Percentiles rank a stretch among this genome's conserved stretches.
These are phyloP conservation scores for Toxotes lorentzi DNA, from an alignment of 2,797 vertebrate species.

Conservation along the genomic window DNA sequence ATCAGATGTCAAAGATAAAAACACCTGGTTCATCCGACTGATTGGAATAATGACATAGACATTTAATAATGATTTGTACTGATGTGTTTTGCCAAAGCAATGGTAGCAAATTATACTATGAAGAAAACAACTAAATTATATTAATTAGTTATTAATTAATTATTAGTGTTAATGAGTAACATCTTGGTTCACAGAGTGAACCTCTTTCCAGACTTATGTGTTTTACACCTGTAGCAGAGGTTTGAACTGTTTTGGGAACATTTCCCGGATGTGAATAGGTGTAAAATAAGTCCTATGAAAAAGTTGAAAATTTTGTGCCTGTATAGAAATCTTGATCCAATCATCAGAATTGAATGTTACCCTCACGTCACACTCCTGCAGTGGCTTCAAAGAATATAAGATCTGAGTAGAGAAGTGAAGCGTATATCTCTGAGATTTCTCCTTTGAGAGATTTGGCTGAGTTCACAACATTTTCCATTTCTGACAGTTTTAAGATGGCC, in stretches of 20 bases:
- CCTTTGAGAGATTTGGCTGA: background rate
- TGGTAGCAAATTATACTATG: background rate
- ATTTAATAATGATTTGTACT: background rate
- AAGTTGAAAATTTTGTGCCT: too few species aligned
- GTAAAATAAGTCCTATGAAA: background rate
- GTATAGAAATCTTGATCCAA: background rate
- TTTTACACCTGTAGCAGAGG: background rate
- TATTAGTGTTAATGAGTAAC: background rate
- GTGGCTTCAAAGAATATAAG: background rate
- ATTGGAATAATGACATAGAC: background rate
- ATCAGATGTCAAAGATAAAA: background rate
- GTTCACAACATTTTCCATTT: background rate
- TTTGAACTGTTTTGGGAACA: background rate
- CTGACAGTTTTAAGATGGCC: background rate
- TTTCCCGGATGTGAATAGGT: background rate
- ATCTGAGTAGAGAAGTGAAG: background rate
- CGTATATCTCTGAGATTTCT: background rate
- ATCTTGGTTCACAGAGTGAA: background rate
- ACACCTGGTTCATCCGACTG: background rate
- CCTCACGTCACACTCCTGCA: background rate
- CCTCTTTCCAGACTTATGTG: background rate
- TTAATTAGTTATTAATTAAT: too few species aligned
- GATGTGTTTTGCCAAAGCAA: background rate
- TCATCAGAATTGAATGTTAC: background rate
- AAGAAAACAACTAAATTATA: too few species aligned